A percentile compares a stretch with the other conserved stretches of the same genome.
Evolutionary conservation across 2,797 vertebrate species (phyloP).

Genomic region (Eospalax fontanierii): DNA sequence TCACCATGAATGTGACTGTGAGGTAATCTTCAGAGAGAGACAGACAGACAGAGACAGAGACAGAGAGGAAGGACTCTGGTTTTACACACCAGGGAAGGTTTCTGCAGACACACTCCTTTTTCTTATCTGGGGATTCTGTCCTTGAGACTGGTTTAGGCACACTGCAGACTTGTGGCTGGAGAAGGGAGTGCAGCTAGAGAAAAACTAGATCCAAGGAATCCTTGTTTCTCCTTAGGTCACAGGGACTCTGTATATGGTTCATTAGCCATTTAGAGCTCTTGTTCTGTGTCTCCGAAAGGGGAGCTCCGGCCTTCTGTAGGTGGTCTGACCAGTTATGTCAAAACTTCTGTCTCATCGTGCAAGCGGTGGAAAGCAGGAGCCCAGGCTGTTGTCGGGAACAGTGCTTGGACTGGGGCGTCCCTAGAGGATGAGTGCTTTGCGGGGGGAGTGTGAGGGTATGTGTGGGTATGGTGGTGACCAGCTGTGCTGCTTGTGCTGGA

Average conservation of each 20-base stretch:
- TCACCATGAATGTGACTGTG: no score
- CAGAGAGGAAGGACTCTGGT: neutral
- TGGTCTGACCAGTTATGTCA: neutral
- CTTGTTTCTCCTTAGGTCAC: neutral
- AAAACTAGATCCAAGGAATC: neutral
- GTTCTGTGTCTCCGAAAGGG: no score
- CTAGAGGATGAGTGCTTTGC: neutral
- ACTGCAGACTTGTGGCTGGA: neutral
- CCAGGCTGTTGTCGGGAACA: neutral
- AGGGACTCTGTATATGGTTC: neutral
- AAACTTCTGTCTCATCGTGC: neutral
- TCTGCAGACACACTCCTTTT: neutral
- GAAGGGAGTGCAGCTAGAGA: neutral
- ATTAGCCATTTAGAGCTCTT: no score
- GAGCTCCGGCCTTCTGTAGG: neutral
- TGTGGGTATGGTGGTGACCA: accelerated
- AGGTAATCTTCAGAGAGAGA: neutral
- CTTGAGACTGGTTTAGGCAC: neutral
- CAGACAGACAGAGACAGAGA: no score
- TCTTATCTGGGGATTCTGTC: neutral
- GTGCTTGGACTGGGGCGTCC: neutral
- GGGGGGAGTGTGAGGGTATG: no score
- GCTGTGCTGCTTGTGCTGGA: no score
- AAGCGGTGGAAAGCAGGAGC: neutral
- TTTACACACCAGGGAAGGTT: no score